Evolutionary conservation across 2,113 vertebrate genomes (phyloP).

Genomic region (Lates calcarifer): DNA sequence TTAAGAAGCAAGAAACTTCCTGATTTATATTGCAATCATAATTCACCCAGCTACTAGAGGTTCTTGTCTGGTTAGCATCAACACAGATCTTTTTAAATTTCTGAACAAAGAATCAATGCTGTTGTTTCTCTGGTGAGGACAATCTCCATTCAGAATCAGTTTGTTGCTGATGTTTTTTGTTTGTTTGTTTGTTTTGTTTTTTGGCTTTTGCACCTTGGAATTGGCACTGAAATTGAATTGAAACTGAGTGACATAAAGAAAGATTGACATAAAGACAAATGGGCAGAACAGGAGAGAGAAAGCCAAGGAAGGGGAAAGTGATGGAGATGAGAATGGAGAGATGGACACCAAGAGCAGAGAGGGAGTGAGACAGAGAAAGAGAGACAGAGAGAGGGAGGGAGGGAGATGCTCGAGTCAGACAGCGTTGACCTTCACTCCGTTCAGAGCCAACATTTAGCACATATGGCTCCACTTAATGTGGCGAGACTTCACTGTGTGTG

Average conservation of each 20-base stretch:
- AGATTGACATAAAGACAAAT: constrained; percentile 61
- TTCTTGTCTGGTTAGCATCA: not conserved
- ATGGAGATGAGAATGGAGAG: constrained; percentile 17
- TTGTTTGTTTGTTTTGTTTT: not conserved
- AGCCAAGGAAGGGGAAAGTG: constrained; percentile 24
- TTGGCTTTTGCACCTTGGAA: constrained; percentile 19
- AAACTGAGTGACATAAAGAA: constrained; percentile 43
- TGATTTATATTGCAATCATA: constrained; percentile 22
- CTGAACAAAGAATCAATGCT: not conserved
- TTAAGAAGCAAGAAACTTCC: constrained; percentile 27
- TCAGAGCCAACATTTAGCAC: constrained; percentile 57
- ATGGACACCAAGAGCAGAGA: constrained; percentile 7
- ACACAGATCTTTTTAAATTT: not conserved
- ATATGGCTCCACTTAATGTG: constrained; percentile 67
- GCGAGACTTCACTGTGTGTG: constrained; percentile 23
- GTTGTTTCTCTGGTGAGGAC: not conserved
- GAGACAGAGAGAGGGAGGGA: constrained; percentile 1
- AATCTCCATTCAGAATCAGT: not conserved
- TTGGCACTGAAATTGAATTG: constrained; percentile 19
- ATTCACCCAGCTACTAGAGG: not conserved
- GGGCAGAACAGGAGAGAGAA: constrained; percentile 26
- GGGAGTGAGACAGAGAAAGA: not conserved
- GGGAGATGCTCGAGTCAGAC: constrained; percentile 36
- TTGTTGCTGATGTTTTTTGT: constrained; percentile 1
- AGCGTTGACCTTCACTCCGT: constrained; percentile 69